Conservation (phyloP, 2,113 vertebrate genomes). For the Heterochromis multidens region DNA sequence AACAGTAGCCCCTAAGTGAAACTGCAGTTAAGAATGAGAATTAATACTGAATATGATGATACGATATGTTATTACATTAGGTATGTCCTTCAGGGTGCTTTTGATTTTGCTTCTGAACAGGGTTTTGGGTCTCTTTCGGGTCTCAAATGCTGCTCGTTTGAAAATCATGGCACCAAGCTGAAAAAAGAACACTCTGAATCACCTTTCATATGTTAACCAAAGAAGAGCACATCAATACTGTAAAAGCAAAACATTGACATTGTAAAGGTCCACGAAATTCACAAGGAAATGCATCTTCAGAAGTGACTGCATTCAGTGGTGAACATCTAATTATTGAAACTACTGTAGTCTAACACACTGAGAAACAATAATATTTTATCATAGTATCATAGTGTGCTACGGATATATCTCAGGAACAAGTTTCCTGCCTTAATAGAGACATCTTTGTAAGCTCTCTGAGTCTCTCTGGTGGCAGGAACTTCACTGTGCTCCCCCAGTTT, state of each 20-base stretch:
- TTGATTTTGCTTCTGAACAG: slow-evolving; percentile 70
- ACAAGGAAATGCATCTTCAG: neutral
- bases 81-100: slow-evolving; percentile 74
- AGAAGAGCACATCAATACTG: neutral
- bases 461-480: slow-evolving; percentile 61
- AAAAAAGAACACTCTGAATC: neutral
- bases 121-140: slow-evolving; percentile 77
- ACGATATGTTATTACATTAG: slow-evolving; percentile 67
- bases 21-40: neutral
- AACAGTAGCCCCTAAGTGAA: neutral
- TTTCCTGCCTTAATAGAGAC: slow-evolving; percentile 83
- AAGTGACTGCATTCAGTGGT: neutral
- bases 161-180: slow-evolving; percentile 92
- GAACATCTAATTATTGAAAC: neutral
- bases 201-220: neutral
- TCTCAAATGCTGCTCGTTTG: slow-evolving; percentile 84
- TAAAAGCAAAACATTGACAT: neutral
- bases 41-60: neutral
- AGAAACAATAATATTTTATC: neutral
- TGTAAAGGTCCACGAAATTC: too few species aligned
- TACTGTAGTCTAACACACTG: neutral
- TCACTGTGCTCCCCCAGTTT: slow-evolving; percentile 76
- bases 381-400: neutral
- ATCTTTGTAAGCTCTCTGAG: slow-evolving; percentile 80
- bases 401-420: neutral